These are phyloP conservation scores for Didymodactylos carnosus DNA, from an alignment of 2,888 invertebrate species.

Conservation along the genomic window DNA sequence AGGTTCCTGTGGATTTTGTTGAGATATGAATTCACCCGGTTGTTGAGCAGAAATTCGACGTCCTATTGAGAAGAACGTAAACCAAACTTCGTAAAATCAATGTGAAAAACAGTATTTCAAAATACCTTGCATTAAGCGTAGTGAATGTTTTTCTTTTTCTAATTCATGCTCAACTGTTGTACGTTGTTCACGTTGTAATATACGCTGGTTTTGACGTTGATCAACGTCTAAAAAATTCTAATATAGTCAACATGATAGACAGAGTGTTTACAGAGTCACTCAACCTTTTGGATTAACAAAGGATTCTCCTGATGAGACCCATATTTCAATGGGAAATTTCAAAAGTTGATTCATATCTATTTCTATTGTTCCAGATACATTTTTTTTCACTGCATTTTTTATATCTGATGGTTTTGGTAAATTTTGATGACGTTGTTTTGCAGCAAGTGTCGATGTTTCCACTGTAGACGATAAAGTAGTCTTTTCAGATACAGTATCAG, in stretches of 20 bases:
- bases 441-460: too few species aligned
- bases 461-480: neutral
- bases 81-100: neutral
- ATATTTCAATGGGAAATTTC: conserved; percentile 31
- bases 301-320: conserved; percentile 30
- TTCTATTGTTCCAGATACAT: neutral
- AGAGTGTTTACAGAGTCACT: neutral
- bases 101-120: neutral
- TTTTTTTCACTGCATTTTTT: neutral
- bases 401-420: neutral
- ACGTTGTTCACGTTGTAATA: conserved; percentile 26
- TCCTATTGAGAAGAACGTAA: conserved; percentile 17
- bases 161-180: conserved; percentile 28
- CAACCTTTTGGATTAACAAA: conserved; percentile 26
- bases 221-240: conserved; percentile 22
- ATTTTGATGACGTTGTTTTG: neutral
- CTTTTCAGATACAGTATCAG: neutral
- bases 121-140: conserved; percentile 29
- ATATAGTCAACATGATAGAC: neutral
- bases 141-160: conserved; percentile 31
- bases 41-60: conserved; percentile 25
- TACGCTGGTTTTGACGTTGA: conserved; percentile 23
- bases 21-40: conserved; percentile 26
- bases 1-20: conserved; percentile 25
- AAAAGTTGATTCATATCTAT: conserved; percentile 18